Base-by-base conservation (phyloP, 64 coral and sea anemone genomes). In the Hydrozoanthus tunicans region DNA sequence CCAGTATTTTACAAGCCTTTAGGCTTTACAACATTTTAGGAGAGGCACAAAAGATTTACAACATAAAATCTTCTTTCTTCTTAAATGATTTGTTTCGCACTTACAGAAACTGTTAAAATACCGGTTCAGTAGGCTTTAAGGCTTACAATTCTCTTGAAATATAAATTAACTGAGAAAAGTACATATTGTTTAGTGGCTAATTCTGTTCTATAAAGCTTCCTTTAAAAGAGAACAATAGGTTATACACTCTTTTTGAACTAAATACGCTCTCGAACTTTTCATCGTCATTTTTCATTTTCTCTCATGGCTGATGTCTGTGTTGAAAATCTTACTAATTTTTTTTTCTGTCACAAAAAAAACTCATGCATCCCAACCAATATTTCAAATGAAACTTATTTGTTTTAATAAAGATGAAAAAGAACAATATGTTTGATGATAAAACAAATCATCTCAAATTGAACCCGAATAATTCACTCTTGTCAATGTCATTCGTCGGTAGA, bases 131-230 rank as follows among this genome's bases (percentile, higher is more conserved):
- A 63, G 12, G 52, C 3, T 88, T 1, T 27, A 26, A 56, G 12
- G 15, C 17, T 59, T 26, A 86, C 7, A 11, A 3, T 86, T 62
- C 54, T 88, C 53, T 51, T 88, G 52, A 73, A 85, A 53, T 85
- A 55, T 8, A 73, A 88, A 88, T 43, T 59, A 74, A 56, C 3
- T 26, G 25, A 24, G 11, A 51, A 73, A 86, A 56, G 61, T 17
- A 74, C n/a, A 43, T 4, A 74, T 75, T 88, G 13, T 58, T 73
- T 56, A 43, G 73, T 88, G 84, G 53, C 13, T 76, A 53, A 9
- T 3, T 76, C 43, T 76, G 73, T 73, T 57, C 11, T 74, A 7
- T 55, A 74, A 24, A 73, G 17, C 61, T 43, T 60, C 84, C 9
- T 17, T 12, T 74, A 60, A 61, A 53, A 73, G 84, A 58, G 4